Evolutionary conservation across 1,140 invertebrate genomes (phyloP).

Genomic region (Thaumatotibia leucotreta): DNA sequence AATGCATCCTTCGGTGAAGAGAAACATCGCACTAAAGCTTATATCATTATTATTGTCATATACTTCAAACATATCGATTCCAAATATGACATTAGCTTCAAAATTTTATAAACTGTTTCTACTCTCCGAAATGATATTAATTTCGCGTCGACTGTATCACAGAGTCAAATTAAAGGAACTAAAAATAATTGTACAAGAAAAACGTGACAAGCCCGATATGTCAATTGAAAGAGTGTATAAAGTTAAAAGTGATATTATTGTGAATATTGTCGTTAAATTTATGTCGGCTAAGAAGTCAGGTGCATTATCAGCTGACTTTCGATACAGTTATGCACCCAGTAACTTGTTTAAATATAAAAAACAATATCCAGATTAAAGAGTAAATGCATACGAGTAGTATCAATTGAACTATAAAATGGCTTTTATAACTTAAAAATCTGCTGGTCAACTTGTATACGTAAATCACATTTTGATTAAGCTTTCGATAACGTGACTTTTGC

Average conservation of each 20-base stretch:
- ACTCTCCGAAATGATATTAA: slow-evolving; percentile 19
- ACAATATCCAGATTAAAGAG: too few relatives aligned
- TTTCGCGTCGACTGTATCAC: slow-evolving; percentile 24
- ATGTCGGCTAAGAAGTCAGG: not conserved
- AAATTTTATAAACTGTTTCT: not conserved
- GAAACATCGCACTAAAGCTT: not conserved
- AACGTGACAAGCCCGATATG: slow-evolving; percentile 61
- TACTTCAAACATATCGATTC: not conserved
- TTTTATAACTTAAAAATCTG: too few relatives aligned
- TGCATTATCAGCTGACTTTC: not conserved
- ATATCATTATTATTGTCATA: not conserved
- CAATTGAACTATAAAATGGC: too few relatives aligned
- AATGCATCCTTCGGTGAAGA: not conserved
- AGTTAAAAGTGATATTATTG: slow-evolving; percentile 40
- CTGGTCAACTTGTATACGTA: too few relatives aligned
- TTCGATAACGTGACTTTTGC: not conserved
- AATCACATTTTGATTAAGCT: not conserved
- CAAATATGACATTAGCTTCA: not conserved
- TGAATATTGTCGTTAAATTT: slow-evolving; percentile 37
- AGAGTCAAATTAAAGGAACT: slow-evolving; percentile 41
- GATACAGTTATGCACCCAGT: not conserved
- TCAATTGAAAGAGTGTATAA: slow-evolving; percentile 70
- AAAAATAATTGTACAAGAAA: slow-evolving; percentile 66
- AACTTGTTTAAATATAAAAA: not conserved
- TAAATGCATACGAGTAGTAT: too few relatives aligned